Evolutionary conservation across 2,113 vertebrate species (phyloP).

Genomic region (Monarcha castaneiventris): DNA sequence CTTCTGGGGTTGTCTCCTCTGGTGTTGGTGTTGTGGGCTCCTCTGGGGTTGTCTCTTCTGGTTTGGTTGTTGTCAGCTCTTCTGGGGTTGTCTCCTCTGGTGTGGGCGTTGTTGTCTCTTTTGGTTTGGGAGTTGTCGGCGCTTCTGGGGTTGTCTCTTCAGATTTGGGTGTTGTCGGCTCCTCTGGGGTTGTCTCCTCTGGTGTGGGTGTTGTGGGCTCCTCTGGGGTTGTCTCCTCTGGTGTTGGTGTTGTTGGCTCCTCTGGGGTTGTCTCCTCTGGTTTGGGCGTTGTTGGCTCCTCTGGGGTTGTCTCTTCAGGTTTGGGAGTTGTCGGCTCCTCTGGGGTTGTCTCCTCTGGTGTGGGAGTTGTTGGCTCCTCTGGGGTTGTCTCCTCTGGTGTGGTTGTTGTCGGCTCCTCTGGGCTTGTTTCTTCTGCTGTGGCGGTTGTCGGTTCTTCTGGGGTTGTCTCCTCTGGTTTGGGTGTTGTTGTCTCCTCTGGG

Average conservation of each 20-base stretch:
- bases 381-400: neutral
- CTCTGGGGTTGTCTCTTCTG: accelerated
- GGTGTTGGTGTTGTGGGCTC: neutral
- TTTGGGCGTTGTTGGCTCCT: accelerated
- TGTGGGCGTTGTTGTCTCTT: neutral
- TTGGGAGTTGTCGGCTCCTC: neutral
- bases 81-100: neutral
- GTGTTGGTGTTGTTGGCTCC: neutral
- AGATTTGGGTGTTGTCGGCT: accelerated
- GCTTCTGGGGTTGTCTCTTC: neutral
- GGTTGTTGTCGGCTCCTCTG: too few relatives aligned
- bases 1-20: neutral
- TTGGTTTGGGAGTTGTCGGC: accelerated
- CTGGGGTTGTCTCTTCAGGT: accelerated
- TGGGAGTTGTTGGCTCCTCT: neutral
- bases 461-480: accelerated
- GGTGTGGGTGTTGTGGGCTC: accelerated
- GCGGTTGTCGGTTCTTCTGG: accelerated
- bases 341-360: neutral
- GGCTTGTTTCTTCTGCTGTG: neutral
- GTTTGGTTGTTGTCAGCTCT: accelerated
- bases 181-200: neutral
- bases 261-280: neutral
- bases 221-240: neutral
- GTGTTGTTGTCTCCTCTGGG: accelerated